These are phyloP conservation scores for Caenorhabditis tropicalis DNA, from an alignment of 1,140 invertebrate genomes.

Conservation along the genomic window DNA sequence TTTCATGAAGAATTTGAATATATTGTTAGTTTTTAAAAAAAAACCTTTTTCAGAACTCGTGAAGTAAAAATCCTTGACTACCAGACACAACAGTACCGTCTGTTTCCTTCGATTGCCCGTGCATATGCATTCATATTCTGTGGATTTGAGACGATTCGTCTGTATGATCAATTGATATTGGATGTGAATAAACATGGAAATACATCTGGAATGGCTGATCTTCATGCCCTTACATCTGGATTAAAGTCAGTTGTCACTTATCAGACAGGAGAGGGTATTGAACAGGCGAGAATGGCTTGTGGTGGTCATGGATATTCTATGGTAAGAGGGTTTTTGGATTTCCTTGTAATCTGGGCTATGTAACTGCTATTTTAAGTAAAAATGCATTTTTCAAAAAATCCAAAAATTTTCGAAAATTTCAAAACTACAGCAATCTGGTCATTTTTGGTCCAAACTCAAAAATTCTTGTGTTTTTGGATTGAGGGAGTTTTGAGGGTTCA, in stretches of 20 bases:
- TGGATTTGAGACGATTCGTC: constrained; percentile 81
- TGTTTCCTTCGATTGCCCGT: constrained; percentile 83
- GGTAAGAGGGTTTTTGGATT: too few relatives aligned
- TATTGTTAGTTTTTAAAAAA: too few relatives aligned
- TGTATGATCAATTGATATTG: constrained; percentile 75
- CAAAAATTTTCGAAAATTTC: too few relatives aligned
- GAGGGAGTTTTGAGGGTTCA: too few relatives aligned
- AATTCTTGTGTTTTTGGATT: too few relatives aligned
- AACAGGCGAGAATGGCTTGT: constrained; percentile 83
- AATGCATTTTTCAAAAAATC: too few relatives aligned
- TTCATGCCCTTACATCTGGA: constrained; percentile 88
- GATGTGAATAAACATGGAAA: constrained; percentile 71
- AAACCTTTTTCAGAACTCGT: constrained; percentile 77
- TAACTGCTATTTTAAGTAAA: too few relatives aligned
- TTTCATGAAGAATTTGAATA: too few relatives aligned
- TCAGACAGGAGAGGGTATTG: constrained; percentile 80
- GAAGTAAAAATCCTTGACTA: constrained; percentile 90
- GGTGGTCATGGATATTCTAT: constrained; percentile 91
- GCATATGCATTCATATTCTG: constrained; percentile 81
- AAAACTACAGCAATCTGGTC: too few relatives aligned
- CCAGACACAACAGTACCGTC: constrained; percentile 87
- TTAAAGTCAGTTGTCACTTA: constrained; percentile 85
- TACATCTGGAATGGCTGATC: constrained; percentile 66
- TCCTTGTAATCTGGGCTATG: too few relatives aligned
- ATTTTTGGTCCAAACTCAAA: too few relatives aligned